A percentile compares a stretch with the other conserved stretches of the same genome.
phyloP scores from a whole-genome alignment of 2,888 invertebrate genomes.

The Machimus rusticus region DNA sequence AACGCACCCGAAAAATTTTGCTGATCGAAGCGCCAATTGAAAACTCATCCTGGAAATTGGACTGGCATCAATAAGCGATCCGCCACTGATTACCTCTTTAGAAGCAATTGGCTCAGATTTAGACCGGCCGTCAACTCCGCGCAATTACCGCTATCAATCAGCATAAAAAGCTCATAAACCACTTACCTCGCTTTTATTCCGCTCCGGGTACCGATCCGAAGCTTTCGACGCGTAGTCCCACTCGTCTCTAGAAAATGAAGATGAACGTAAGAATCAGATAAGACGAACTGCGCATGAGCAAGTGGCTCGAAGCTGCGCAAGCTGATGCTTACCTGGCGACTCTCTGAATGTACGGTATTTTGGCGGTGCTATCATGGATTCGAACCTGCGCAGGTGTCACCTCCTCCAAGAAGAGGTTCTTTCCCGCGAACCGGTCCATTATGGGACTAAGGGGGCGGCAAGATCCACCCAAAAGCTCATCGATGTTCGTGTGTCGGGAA shows the following conservation, averaged over 20 bases:
- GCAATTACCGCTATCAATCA: conserved; percentile 16
- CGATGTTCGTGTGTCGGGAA: conserved; percentile 85
- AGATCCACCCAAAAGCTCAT: conserved; percentile 81
- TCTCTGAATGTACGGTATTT: conserved; percentile 73
- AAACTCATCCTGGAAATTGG: conserved; percentile 16
- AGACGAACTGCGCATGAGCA: neutral
- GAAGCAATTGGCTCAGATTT: neutral
- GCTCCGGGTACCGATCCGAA: neutral
- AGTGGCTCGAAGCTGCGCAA: neutral
- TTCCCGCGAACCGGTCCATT: conserved; percentile 67
- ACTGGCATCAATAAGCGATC: neutral
- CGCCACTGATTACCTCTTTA: conserved; percentile 16
- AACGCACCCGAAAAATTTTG: neutral
- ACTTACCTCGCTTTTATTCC: conserved; percentile 15
- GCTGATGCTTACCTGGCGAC: conserved; percentile 65
- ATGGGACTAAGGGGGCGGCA: conserved; percentile 71
- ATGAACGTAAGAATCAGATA: neutral
- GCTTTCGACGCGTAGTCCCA: conserved; percentile 15
- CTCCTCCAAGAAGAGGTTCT: conserved; percentile 70
- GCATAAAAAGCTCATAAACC: conserved; percentile 30
- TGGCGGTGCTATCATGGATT: conserved; percentile 79
- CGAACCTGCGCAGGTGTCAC: conserved; percentile 80
- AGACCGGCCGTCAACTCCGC: neutral
- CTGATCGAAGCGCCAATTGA: conserved; percentile 1
- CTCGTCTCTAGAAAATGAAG: conserved; percentile 12